These are phyloP conservation scores for Microcebus ravelobensis DNA, from an alignment of 2,113 vertebrate species.

Conservation along the genomic window DNA sequence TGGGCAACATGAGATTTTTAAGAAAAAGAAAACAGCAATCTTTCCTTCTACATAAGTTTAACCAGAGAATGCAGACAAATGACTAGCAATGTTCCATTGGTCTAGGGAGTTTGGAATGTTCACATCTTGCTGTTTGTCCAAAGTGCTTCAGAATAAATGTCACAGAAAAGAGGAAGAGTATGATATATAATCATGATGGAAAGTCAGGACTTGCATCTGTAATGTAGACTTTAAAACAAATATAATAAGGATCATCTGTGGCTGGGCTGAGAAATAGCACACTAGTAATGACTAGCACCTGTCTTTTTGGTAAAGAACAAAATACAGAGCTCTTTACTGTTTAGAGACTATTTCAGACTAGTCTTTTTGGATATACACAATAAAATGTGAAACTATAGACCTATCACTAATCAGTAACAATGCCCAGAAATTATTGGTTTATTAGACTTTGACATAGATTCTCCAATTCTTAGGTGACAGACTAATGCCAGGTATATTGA, in stretches of 20 bases:
- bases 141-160: conserved; percentile 22
- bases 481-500: not conserved
- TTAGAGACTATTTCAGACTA: not conserved
- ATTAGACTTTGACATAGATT: not conserved
- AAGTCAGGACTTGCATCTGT: not conserved
- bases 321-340: not conserved
- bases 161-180: not conserved
- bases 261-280: not conserved
- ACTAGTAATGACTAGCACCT: not conserved
- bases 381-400: not conserved
- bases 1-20: conserved; percentile 5
- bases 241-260: not conserved
- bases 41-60: not conserved
- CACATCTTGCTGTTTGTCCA: not conserved
- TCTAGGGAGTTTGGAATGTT: not conserved
- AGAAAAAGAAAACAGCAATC: not conserved
- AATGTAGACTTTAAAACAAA: conserved; percentile 25
- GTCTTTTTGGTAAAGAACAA: not conserved
- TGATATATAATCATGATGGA: not conserved
- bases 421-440: not conserved
- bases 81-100: not conserved
- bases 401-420: not conserved
- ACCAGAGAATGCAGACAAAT: not conserved
- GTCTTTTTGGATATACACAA: not conserved
- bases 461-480: not conserved